Base-by-base conservation (phyloP, 2,113 vertebrate genomes). In the Oenanthe melanoleuca region DNA sequence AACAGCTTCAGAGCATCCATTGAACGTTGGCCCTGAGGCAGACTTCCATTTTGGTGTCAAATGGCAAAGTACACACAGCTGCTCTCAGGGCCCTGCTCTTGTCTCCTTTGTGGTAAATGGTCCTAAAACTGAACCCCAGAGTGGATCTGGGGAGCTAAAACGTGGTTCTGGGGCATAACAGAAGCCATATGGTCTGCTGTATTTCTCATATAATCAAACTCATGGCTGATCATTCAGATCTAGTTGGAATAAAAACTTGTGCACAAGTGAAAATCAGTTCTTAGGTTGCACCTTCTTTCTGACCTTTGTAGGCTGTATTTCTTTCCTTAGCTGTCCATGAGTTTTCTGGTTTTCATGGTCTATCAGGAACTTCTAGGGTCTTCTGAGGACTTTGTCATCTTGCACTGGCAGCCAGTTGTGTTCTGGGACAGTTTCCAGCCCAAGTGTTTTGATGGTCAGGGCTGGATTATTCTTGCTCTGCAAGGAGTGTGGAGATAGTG, bases 11-110 rank as follows among this genome's bases (percentile, higher is more conserved):
- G 74, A 82, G 80, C 2, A 3, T 34, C 94, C 44, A 18, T 12
- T 67, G 88, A 92, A 84, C 85, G 71, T 75, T 12, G 47, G 70
- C 91, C 96, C 57, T 6, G 6, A 73, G 77, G 94, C 83, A 45
- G 75, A 33, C 95, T 95, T 95, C 91, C 89, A 72, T 93, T 91
- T 91, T 79, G 91, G 77, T 92, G 86, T 96, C 73, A 60, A 59
- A 64, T 88, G 88, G 72, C 77, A 78, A 56, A 92, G 75, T 44
- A 90, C 15, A 11, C 1, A 0, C 3, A 84, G 37, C 22, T 0
- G 0, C 12, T 70, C n/a, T 34, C 12, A 0, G 64, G 38, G 20
- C 0, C 0, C 65, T 70, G 1, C 42, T 69, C 37, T 55, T 44
- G 77, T 17, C 21, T 82, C 63, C 37, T 11, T 10, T 47, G 37